Conservation (phyloP, 2,113 vertebrate genomes). For the Narcine bancroftii region DNA sequence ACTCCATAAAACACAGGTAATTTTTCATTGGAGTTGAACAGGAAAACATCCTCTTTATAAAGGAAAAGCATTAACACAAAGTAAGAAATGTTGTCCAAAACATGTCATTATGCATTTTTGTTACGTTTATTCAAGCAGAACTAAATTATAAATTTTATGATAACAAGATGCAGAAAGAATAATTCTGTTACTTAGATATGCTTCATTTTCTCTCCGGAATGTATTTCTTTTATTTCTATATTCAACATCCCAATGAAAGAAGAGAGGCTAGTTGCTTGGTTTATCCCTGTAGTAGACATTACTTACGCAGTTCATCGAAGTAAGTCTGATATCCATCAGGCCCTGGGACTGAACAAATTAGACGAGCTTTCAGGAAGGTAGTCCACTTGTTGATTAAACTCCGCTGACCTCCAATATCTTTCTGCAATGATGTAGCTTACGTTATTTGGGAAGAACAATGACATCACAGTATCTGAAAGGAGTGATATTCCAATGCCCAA, state of each 20-base stretch:
- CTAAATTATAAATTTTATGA: not conserved
- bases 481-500: not conserved
- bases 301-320: constrained; percentile 69
- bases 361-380: constrained; percentile 74
- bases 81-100: not conserved
- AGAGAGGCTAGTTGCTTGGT: not conserved
- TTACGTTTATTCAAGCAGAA: not conserved
- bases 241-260: not conserved
- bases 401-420: constrained; percentile 67
- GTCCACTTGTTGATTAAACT: constrained; percentile 82
- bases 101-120: not conserved
- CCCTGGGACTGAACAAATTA: constrained; percentile 68
- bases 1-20: constrained; percentile 70
- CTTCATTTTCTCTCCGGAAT: not conserved
- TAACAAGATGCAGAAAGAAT: not conserved
- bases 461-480: not conserved
- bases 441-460: not conserved
- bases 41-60: constrained; percentile 69
- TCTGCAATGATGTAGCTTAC: constrained; percentile 49
- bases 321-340: constrained; percentile 65
- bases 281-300: no score
- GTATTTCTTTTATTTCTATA: not conserved
- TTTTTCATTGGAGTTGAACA: constrained; percentile 64
- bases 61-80: not conserved
- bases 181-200: not conserved